Evolutionary conservation across 2,797 vertebrate genomes (phyloP).

Genomic region (Dermochelys coriacea): DNA sequence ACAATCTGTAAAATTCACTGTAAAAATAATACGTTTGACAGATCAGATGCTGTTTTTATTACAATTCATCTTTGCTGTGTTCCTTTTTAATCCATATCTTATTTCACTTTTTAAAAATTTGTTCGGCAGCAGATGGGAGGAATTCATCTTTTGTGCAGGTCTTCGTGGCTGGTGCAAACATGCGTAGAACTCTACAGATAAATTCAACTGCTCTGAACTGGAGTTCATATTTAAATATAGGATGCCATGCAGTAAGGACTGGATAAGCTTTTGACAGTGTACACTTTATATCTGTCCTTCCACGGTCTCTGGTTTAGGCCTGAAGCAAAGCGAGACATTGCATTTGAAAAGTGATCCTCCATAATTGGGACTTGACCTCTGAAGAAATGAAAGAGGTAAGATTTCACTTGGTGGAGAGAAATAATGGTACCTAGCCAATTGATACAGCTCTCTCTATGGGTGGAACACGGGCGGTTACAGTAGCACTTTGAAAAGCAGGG

Average conservation of each 20-base stretch:
- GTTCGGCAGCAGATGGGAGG: accelerated
- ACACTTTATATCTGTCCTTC: accelerated
- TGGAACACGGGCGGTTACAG: neutral
- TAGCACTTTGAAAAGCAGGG: neutral
- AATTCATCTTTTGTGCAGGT: neutral
- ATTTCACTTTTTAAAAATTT: accelerated
- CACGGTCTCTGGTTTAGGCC: neutral
- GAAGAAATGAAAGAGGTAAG: neutral
- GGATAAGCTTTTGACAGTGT: accelerated
- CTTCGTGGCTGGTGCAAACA: neutral
- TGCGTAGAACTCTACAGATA: neutral
- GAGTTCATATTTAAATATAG: accelerated
- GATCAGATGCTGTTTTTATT: neutral
- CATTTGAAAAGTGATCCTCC: slow-evolving; percentile 9
- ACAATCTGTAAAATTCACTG: neutral
- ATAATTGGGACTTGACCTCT: neutral
- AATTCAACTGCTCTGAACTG: neutral
- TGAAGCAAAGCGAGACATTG: neutral
- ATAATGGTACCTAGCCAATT: neutral
- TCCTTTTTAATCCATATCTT: neutral
- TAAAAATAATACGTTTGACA: too few relatives aligned
- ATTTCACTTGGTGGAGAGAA: neutral
- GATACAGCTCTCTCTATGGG: neutral
- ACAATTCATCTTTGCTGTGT: accelerated
- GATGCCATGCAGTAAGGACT: accelerated